Percentiles rank a stretch among this genome's conserved stretches.
Evolutionary conservation across 2,113 vertebrate genomes (phyloP).

Genomic region (Agelaius phoeniceus): DNA sequence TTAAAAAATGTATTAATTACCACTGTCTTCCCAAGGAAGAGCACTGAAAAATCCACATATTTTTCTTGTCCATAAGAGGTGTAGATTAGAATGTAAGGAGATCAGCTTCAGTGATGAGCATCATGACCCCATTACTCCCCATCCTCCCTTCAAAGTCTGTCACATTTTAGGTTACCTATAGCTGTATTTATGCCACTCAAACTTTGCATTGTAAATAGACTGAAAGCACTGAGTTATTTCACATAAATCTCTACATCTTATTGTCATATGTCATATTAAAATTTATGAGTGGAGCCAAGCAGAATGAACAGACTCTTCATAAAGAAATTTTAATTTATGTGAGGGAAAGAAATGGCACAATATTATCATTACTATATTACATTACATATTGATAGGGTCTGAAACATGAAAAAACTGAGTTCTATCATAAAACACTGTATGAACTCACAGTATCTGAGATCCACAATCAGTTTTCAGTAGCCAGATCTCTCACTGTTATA

Average conservation of each 20-base stretch:
- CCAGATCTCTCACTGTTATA: neutral
- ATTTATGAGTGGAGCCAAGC: neutral
- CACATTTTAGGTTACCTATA: neutral
- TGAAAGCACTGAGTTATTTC: neutral
- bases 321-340: neutral
- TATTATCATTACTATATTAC: neutral
- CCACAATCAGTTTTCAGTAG: neutral
- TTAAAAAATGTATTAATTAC: neutral
- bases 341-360: neutral
- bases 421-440: neutral
- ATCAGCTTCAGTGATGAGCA: neutral
- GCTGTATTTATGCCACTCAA: neutral
- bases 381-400: neutral
- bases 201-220: neutral
- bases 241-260: neutral
- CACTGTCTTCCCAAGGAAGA: neutral
- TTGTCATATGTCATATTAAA: neutral
- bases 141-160: neutral
- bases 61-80: neutral
- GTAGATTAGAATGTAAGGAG: rapidly evolving
- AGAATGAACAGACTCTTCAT: neutral
- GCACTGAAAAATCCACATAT: neutral
- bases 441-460: neutral
- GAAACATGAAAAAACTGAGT: neutral
- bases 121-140: neutral